These are phyloP conservation scores for Anadara kagoshimensis DNA, from an alignment of 1,140 invertebrate species.

Conservation along the genomic window DNA sequence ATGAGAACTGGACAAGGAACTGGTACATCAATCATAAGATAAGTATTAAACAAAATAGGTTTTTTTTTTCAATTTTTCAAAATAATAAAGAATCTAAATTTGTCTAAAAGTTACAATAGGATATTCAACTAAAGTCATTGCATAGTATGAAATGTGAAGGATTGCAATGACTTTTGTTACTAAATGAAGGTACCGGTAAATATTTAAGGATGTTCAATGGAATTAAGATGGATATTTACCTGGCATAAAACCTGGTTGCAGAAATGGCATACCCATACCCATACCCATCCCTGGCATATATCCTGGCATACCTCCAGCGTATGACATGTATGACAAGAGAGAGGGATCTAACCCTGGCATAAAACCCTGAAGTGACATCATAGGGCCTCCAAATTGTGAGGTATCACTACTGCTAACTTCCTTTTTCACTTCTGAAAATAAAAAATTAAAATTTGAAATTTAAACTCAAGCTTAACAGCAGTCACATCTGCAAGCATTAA, in stretches of 20 bases:
- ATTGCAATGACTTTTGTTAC: too few species aligned
- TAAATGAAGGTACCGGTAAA: neutral
- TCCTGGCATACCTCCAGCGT: conserved; percentile 58
- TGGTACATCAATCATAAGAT: too few species aligned
- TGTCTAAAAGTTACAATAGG: too few species aligned
- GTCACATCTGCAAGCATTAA: too few species aligned
- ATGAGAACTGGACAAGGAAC: too few species aligned
- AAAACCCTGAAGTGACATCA: conserved; percentile 67
- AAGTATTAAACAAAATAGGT: too few species aligned
- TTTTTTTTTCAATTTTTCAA: too few species aligned
- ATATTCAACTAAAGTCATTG: too few species aligned
- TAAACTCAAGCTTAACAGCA: too few species aligned
- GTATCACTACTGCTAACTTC: conserved; percentile 20
- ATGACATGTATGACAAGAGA: conserved; percentile 73
- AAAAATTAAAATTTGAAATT: too few species aligned
- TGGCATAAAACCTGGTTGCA: conserved; percentile 71
- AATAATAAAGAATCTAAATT: too few species aligned
- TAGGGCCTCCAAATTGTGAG: conserved; percentile 26
- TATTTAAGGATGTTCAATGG: neutral
- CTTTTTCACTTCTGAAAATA: conserved; percentile 21
- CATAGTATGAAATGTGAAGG: too few species aligned
- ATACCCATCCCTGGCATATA: conserved; percentile 67
- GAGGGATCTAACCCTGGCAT: conserved; percentile 69
- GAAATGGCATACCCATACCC: conserved; percentile 67
- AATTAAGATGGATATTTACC: conserved; percentile 66